Evolutionary conservation across 2,797 vertebrate genomes (phyloP).

Genomic region (Heliangelus exortis): DNA sequence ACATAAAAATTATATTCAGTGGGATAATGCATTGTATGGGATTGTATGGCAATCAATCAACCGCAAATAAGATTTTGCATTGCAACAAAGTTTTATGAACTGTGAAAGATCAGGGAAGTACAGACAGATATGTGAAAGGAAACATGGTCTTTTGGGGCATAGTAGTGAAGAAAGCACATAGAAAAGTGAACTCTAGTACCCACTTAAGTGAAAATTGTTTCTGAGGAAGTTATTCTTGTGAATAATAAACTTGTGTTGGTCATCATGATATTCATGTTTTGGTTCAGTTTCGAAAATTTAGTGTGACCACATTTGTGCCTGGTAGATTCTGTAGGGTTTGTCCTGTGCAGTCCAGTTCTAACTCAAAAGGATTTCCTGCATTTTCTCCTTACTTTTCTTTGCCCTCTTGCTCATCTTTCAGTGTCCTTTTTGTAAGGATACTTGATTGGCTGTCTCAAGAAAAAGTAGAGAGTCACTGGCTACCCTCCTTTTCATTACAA

Average conservation of each 20-base stretch:
- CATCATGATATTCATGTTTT: background rate
- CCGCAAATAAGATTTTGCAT: background rate
- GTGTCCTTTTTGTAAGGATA: background rate
- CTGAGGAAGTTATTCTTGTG: background rate
- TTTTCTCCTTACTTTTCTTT: background rate
- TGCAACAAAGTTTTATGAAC: background rate
- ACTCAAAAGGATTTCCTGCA: background rate
- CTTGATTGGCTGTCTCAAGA: background rate
- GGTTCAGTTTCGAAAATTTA: background rate
- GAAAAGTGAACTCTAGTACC: background rate
- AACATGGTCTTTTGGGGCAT: background rate
- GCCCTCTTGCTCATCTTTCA: background rate
- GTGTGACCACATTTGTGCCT: background rate
- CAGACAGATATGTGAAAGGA: background rate
- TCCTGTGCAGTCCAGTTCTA: background rate
- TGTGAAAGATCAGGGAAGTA: background rate
- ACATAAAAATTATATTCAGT: background rate
- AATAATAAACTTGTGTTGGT: background rate
- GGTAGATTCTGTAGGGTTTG: background rate
- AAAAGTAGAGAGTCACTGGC: background rate
- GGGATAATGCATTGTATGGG: background rate
- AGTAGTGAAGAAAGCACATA: background rate
- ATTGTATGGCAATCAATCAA: background rate
- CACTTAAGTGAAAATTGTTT: background rate
- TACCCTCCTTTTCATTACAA: slow-evolving; percentile 8